A percentile compares a stretch with the other conserved stretches of the same genome.
These are phyloP conservation scores for Copsychus sechellarum DNA, from an alignment of 2,113 vertebrate genomes.

Conservation along the genomic window DNA sequence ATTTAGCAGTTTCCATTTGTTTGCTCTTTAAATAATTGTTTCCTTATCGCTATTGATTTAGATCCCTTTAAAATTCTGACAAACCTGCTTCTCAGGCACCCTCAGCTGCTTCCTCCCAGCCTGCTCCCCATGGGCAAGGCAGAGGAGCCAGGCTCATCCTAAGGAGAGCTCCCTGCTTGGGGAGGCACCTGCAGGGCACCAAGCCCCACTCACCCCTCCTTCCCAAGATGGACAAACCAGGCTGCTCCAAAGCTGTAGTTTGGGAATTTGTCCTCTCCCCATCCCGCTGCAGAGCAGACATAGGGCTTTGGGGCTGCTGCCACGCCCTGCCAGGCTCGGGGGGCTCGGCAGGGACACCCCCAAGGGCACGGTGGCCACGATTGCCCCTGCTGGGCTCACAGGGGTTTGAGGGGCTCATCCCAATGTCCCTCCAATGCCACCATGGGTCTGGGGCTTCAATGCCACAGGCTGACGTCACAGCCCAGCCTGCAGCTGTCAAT, in stretches of 20 bases:
- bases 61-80: slow-evolving; percentile 62
- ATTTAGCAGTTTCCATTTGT: slow-evolving; percentile 50
- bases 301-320: background rate
- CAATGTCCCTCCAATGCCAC: background rate
- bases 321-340: accelerated
- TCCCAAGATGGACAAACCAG: accelerated
- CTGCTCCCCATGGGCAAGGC: background rate
- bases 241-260: background rate
- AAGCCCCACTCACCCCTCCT: background rate
- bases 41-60: slow-evolving; percentile 61
- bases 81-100: slow-evolving; percentile 66
- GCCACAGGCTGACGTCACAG: background rate
- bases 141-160: background rate
- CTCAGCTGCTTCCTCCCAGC: background rate
- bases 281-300: accelerated
- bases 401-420: accelerated
- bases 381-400: background rate
- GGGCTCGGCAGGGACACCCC: background rate
- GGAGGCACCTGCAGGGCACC: accelerated
- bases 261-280: background rate
- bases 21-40: slow-evolving; percentile 70
- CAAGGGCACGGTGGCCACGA: accelerated
- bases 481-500: slow-evolving; percentile 65
- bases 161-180: accelerated
- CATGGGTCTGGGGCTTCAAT: background rate